These are phyloP conservation scores for Drosophila subsilvestris DNA, from an alignment of 2,888 invertebrate species.

Conservation along the genomic window DNA sequence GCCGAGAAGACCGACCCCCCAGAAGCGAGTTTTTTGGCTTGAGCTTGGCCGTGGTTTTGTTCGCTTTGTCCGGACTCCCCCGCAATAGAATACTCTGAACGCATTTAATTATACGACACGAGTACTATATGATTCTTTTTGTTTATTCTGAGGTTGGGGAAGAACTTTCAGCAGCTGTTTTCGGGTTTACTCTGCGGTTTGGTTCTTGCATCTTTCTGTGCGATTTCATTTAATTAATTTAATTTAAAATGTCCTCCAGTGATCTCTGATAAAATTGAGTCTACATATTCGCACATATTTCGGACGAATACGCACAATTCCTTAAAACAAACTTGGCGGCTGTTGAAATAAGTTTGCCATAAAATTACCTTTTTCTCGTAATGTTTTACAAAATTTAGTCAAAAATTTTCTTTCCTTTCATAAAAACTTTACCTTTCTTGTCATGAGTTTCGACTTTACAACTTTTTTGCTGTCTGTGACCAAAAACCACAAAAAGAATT, in stretches of 20 bases:
- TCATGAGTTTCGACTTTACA: too few relatives aligned
- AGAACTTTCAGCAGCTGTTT: constrained; percentile 33
- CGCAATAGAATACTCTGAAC: constrained; percentile 31
- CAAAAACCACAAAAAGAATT: not conserved
- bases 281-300: too few relatives aligned
- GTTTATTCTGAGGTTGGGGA: constrained; percentile 31
- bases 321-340: not conserved
- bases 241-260: constrained; percentile 6
- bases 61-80: constrained; percentile 3
- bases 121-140: not conserved
- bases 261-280: not conserved
- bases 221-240: constrained; percentile 33
- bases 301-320: not conserved
- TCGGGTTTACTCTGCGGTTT: constrained; percentile 13
- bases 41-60: not conserved
- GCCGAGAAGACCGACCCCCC: constrained; percentile 4
- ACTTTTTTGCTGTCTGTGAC: not conserved
- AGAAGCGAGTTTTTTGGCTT: constrained; percentile 10
- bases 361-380: not conserved
- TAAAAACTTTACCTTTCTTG: too few relatives aligned
- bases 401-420: not conserved
- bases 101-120: constrained; percentile 43
- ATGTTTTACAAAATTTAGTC: not conserved
- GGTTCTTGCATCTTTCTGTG: not conserved
- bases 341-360: not conserved